phyloP scores from a whole-genome alignment of 1,140 invertebrate species.

The Euwallacea fornicatus region DNA sequence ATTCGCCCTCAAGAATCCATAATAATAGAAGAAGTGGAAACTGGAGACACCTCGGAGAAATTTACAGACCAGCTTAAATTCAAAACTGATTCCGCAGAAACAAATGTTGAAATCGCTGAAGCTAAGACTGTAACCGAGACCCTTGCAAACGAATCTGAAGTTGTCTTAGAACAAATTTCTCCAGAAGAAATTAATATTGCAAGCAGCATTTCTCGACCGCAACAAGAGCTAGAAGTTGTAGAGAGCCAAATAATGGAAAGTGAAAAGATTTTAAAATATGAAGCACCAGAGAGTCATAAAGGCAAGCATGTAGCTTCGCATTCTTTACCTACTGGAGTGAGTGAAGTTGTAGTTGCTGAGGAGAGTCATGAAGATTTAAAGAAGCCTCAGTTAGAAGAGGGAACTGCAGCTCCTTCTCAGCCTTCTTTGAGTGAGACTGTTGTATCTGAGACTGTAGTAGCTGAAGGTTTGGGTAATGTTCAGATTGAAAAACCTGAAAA shows the following conservation, averaged over 20 bases:
- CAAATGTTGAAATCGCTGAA: slow-evolving; percentile 58
- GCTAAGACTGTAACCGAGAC: slow-evolving; percentile 62
- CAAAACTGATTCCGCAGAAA: slow-evolving; percentile 56
- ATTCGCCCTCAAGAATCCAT: slow-evolving; percentile 60
- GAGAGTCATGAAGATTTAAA: slow-evolving; percentile 56
- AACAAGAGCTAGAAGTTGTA: slow-evolving; percentile 57
- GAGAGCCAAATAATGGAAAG: slow-evolving; percentile 60
- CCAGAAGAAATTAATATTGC: slow-evolving; percentile 53
- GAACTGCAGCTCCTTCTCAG: slow-evolving; percentile 56
- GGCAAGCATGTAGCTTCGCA: slow-evolving; percentile 59
- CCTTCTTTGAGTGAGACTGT: slow-evolving; percentile 57
- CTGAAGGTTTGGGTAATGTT: slow-evolving; percentile 54
- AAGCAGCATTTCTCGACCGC: slow-evolving; percentile 51
- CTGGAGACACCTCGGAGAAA: slow-evolving; percentile 58
- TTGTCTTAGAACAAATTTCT: slow-evolving; percentile 49
- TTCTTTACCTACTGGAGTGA: slow-evolving; percentile 59
- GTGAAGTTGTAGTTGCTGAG: slow-evolving; percentile 62
- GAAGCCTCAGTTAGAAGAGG: slow-evolving; percentile 50
- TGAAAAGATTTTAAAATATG: slow-evolving; percentile 58
- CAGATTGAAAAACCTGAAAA: slow-evolving; percentile 49
- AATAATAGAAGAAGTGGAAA: slow-evolving; percentile 59
- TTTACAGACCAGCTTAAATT: slow-evolving; percentile 60
- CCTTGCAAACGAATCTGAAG: slow-evolving; percentile 59
- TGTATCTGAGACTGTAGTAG: slow-evolving; percentile 57
- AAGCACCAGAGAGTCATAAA: slow-evolving; percentile 60